Evolutionary conservation across 37 sponge, comb jelly and placozoan species (phyloP), one percentile per base, ranked within the genome.

Genomic region (Tethya wilhelma): DNA sequence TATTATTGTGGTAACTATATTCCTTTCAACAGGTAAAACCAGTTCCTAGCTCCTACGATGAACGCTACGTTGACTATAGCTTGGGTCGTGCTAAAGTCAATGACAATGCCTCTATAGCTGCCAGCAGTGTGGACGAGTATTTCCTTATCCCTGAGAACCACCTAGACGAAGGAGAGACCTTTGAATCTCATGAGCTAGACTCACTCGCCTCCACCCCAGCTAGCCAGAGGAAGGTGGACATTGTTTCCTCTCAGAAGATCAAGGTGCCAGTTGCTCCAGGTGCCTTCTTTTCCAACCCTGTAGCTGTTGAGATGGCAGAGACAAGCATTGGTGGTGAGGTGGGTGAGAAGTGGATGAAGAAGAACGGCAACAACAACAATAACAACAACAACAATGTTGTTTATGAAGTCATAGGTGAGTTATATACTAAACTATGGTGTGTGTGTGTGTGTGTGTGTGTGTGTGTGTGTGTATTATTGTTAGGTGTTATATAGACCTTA

Each of bases 151-250:
- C 73, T 33, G 1, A 46, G n/a, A 28, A 45, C 49, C 29, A 72
- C 9, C 43, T 25, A 11, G 25, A 69, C 20, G 44, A 69, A 2
- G 22, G 2, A 23, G 66, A 69, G 29, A 17, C 25, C 25, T 6
- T 30, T 31, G 75, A 75, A 59, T n/a, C 38, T 9, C 41, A 56
- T 59, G 60, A 75, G 8, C 62, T 75, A 40, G 2, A 73, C 29
- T 73, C 73, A 12, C 5, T 28, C 8, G 60, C 74, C 8, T 56
- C 58, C 37, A 73, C 59, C n/a, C 45, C 71, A 23, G 46, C 17
- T 11, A 71, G 56, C 56, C 73, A 73, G 56, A 73, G 56, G 36
- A 67, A 67, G 68, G 23, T 12, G 23, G 23, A 67, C 14, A 2
- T 71, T 44, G 46, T 71, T 20, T 36, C 34, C 33, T 36, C 67